Conservation (phyloP, 2,797 vertebrate genomes). For the Leptoclinus maculatus region DNA sequence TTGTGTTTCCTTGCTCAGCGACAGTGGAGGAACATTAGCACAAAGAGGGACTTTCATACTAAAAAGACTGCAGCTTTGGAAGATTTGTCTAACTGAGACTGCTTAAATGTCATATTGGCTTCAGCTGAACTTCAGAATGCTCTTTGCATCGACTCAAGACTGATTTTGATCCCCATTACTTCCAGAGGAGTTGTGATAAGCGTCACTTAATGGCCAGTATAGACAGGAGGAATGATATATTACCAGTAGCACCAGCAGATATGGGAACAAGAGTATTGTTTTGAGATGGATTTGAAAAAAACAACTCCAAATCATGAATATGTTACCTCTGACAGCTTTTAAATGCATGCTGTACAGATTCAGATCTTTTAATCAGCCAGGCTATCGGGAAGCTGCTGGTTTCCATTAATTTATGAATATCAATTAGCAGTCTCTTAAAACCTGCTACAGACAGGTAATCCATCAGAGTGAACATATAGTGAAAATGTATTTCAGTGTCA, state of each 20-base stretch:
- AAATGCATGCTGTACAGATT: not conserved
- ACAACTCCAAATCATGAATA: not conserved
- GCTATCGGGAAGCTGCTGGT: not conserved
- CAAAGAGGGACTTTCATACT: not conserved
- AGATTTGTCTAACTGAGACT: not conserved
- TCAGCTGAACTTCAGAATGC: not conserved
- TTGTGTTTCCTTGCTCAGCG: slow-evolving; percentile 2
- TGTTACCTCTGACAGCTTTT: not conserved
- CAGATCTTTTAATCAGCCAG: too few relatives aligned
- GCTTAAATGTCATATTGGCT: not conserved
- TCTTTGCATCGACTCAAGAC: not conserved
- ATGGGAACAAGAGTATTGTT: not conserved
- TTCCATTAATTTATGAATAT: not conserved
- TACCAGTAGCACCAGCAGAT: not conserved
- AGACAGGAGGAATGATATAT: not conserved
- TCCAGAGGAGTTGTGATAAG: not conserved
- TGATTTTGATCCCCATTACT: not conserved
- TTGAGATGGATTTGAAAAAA: not conserved
- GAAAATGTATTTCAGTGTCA: not conserved
- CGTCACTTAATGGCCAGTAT: not conserved
- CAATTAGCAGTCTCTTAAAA: not conserved
- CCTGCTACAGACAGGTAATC: not conserved
- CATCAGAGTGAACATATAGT: not conserved
- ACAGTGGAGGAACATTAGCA: not conserved
- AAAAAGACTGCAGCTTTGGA: not conserved